Conservation (phyloP, 2,797 vertebrate genomes). For the Setipinna tenuifilis region DNA sequence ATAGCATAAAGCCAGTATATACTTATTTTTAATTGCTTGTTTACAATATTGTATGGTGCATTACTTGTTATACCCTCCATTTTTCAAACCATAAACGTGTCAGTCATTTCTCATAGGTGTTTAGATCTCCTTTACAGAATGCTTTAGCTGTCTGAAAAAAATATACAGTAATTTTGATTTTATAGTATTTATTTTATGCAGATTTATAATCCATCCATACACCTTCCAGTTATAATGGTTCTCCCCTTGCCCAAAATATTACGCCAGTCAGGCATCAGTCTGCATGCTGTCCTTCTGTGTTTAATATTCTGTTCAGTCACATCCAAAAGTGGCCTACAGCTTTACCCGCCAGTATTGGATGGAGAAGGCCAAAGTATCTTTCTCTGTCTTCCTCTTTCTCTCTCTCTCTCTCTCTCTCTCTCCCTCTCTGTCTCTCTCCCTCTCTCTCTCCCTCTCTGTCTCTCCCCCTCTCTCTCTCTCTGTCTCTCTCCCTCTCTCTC, state of each 20-base stretch:
- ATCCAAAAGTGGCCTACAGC: background rate
- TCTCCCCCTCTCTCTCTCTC: slow-evolving; percentile 65
- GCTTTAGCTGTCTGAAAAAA: background rate
- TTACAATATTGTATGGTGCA: background rate
- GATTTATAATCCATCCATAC: background rate
- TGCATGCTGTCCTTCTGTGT: background rate
- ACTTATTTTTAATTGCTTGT: slow-evolving; percentile 16
- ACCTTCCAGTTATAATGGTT: background rate
- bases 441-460: slow-evolving; percentile 51
- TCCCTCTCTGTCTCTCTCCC: slow-evolving; percentile 62
- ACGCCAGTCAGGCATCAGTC: background rate
- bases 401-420: slow-evolving; percentile 57
- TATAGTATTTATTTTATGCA: background rate
- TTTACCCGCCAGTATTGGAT: background rate
- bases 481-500: slow-evolving; percentile 27
- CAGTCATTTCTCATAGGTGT: background rate
- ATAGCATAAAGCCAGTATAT: background rate
- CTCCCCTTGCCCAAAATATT: background rate
- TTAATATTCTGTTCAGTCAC: background rate
- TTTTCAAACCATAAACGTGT: background rate
- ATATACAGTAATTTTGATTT: background rate
- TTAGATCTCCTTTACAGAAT: background rate
- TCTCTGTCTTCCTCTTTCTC: slow-evolving; percentile 55
- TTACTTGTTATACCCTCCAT: background rate
- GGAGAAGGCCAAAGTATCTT: slow-evolving; percentile 35